Conservation (phyloP, 2,797 vertebrate genomes). For the Myripristis jacobus region DNA sequence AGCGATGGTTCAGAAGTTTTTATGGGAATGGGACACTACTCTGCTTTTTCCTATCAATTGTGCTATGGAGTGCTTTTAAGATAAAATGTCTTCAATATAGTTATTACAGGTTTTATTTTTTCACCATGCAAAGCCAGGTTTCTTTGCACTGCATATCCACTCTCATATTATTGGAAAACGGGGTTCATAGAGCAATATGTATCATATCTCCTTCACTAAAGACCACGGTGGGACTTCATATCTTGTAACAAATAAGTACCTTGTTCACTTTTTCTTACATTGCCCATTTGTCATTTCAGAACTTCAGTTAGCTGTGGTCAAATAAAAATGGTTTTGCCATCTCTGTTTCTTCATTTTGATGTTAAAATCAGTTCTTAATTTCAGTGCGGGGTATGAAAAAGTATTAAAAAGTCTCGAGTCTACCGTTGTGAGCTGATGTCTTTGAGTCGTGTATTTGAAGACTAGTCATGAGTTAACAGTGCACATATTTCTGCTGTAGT, state of each 20-base stretch:
- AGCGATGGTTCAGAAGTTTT: neutral
- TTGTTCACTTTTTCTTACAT: too few species aligned
- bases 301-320: neutral
- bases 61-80: too few species aligned
- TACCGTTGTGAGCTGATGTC: neutral
- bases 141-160: neutral
- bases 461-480: neutral
- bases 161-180: neutral
- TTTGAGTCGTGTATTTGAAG: neutral
- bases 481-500: neutral
- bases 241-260: too few species aligned
- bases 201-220: neutral
- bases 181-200: neutral
- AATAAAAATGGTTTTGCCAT: constrained; percentile 13
- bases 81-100: too few species aligned
- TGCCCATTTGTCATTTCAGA: too few species aligned
- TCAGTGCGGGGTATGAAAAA: constrained; percentile 10
- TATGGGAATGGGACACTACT: neutral
- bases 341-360: constrained; percentile 10
- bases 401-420: neutral
- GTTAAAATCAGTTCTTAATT: neutral
- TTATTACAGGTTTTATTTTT: neutral
- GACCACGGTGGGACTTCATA: too few species aligned
- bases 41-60: too few species aligned
- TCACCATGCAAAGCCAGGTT: neutral